Base-by-base conservation (phyloP, 2,113 vertebrate genomes). In the Dendrocopos noguchii region DNA sequence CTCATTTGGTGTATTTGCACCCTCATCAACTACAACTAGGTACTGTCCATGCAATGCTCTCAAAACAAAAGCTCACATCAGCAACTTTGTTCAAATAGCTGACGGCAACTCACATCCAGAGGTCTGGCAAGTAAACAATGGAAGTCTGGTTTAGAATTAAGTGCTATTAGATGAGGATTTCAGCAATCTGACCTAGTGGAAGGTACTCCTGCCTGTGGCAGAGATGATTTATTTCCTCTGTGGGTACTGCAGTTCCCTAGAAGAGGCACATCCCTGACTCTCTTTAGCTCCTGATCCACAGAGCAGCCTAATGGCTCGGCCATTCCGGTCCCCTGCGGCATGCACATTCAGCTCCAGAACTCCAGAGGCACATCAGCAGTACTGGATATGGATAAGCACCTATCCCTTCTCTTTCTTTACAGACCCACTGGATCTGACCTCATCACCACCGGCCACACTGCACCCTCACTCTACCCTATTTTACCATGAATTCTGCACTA, bases 321-420 rank as follows among this genome's bases (percentile, higher is more conserved):
- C 1, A 0, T 12, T 52, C 11, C 5, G 1, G 0, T 44, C 27
- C 20, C n/a, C 17, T 12, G 22, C 12, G 10, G 24, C 31, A 8
- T 52, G 10, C 25, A 57, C 0, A 0, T 28, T 57, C 47, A n/a
- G 19, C 34, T 81, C 29, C 19, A 63, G 46, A 61, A 42, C n/a
- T 17, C 28, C 47, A 7, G 15, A 50, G 39, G 24, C 36, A 60
- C n/a, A 20, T 0, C 0, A 52, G 57, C 52, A 71, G 55, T 42
- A 50, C 34, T 10, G 6, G 29, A 46, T 59, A 59, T 8, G 15
- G 36, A 66, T 28, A 29, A 25, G 7, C n/a, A 10, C 20, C 59
- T 36, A 12, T 24, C 22, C 20, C 22, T 50, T 50, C 19, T 22
- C 47, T 52, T 52, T 52, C 50, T 52, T 52, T 25, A 52, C 25